Conservation (phyloP, 1,140 invertebrate species). For the Eriosoma lanigerum region DNA sequence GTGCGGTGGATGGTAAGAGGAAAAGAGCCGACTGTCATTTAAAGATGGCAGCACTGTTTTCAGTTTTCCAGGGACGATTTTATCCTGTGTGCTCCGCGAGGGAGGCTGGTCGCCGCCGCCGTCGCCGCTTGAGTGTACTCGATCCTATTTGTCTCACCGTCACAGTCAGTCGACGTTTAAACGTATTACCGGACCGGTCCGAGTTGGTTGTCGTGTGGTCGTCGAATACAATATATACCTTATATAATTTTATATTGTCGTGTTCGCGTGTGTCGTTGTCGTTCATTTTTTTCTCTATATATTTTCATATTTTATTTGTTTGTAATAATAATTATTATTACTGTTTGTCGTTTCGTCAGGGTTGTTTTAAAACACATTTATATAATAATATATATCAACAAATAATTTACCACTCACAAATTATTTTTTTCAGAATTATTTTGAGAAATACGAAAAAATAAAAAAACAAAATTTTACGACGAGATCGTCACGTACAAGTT, state of each 20-base stretch:
- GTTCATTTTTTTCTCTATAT: background rate
- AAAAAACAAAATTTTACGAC: too few relatives aligned
- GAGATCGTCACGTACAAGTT: background rate
- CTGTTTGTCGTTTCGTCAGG: too few relatives aligned
- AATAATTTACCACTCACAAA: too few relatives aligned
- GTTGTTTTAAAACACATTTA: too few relatives aligned
- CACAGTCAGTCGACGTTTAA: constrained; percentile 28
- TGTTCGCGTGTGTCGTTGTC: background rate
- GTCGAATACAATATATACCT: background rate
- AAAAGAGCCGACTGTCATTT: constrained; percentile 23
- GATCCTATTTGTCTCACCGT: background rate
- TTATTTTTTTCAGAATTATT: too few relatives aligned
- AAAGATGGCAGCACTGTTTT: constrained; percentile 50
- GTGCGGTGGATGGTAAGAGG: background rate
- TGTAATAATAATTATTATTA: too few relatives aligned
- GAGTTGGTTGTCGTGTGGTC: background rate
- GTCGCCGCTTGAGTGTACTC: constrained; percentile 4
- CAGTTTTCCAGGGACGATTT: background rate
- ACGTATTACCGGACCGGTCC: background rate
- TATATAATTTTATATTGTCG: too few relatives aligned
- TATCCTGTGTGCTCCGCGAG: background rate
- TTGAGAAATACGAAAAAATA: too few relatives aligned
- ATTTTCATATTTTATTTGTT: too few relatives aligned
- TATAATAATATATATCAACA: too few relatives aligned
- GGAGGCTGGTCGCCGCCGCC: constrained; percentile 7